Conservation (phyloP, 2,888 invertebrate genomes). For the Synergus umbraculus region DNA sequence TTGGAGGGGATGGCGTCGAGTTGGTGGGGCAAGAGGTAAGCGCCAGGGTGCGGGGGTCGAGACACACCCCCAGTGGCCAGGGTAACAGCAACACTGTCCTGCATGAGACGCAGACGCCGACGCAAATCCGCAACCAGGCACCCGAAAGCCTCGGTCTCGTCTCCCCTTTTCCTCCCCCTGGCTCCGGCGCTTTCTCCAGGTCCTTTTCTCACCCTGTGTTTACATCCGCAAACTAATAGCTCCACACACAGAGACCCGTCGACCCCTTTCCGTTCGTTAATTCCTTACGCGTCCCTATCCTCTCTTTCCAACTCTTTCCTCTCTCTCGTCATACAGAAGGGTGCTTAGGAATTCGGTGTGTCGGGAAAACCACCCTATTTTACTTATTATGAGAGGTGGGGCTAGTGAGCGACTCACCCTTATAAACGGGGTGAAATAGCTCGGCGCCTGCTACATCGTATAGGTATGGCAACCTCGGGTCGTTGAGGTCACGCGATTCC, state of each 20-base stretch:
- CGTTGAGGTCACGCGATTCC: constrained; percentile 41
- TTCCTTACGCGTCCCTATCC: constrained; percentile 53
- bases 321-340: constrained; percentile 36
- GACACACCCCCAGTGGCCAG: constrained; percentile 64
- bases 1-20: constrained; percentile 61
- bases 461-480: constrained; percentile 26
- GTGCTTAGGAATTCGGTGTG: constrained; percentile 45
- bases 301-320: constrained; percentile 37
- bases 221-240: constrained; percentile 69
- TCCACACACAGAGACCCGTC: constrained; percentile 56
- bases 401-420: constrained; percentile 48
- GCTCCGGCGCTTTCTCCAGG: constrained; percentile 44
- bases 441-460: constrained; percentile 23
- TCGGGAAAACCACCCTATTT: constrained; percentile 44
- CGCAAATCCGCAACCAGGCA: constrained; percentile 53
- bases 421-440: constrained; percentile 51
- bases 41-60: constrained; percentile 46
- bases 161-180: constrained; percentile 37
- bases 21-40: constrained; percentile 42
- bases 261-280: constrained; percentile 60
- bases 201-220: constrained; percentile 58
- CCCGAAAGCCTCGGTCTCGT: constrained; percentile 50
- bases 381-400: constrained; percentile 50
- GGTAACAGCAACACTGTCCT: constrained; percentile 62
- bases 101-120: constrained; percentile 54